phyloP scores from a whole-genome alignment of 2,113 vertebrate species.

The Brachyistius frenatus region DNA sequence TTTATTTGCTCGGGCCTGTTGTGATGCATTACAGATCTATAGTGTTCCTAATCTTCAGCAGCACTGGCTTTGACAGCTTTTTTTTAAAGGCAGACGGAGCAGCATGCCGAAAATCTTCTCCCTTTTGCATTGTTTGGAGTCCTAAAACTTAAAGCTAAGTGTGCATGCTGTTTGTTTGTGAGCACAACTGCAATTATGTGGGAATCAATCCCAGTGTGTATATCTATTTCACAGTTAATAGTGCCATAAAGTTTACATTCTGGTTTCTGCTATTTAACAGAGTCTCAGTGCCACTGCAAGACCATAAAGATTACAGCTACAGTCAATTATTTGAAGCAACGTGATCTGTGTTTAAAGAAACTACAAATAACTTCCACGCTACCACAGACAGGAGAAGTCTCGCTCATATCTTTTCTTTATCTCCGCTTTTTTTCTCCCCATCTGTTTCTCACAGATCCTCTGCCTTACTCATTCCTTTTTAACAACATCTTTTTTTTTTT shows the following conservation, averaged over 20 bases:
- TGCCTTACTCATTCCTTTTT: slow-evolving; percentile 16
- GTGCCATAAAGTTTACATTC: slow-evolving; percentile 63
- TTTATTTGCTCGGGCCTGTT: slow-evolving; percentile 51
- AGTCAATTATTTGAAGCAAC: slow-evolving; percentile 55
- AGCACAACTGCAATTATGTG: neutral
- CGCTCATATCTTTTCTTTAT: slow-evolving; percentile 36
- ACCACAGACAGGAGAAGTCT: slow-evolving; percentile 8
- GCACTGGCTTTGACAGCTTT: slow-evolving; percentile 60
- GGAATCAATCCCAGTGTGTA: slow-evolving; percentile 27
- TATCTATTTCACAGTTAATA: slow-evolving; percentile 40
- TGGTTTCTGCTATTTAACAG: slow-evolving; percentile 37
- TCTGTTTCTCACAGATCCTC: slow-evolving; percentile 22
- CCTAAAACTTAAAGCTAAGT: neutral
- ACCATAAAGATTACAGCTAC: slow-evolving; percentile 59
- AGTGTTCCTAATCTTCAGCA: slow-evolving; percentile 44
- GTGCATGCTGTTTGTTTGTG: neutral
- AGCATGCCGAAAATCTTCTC: slow-evolving; percentile 1
- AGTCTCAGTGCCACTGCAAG: slow-evolving; percentile 25
- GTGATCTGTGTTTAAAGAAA: slow-evolving; percentile 46
- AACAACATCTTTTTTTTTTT: slow-evolving; percentile 8
- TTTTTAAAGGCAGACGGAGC: slow-evolving; percentile 31
- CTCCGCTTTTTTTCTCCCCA: neutral
- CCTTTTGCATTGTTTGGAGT: slow-evolving; percentile 10
- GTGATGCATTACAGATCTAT: slow-evolving; percentile 67
- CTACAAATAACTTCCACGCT: slow-evolving; percentile 45